These are phyloP conservation scores for Apistogramma diplotaenia DNA, from an alignment of 2,113 vertebrate genomes.

Conservation along the genomic window DNA sequence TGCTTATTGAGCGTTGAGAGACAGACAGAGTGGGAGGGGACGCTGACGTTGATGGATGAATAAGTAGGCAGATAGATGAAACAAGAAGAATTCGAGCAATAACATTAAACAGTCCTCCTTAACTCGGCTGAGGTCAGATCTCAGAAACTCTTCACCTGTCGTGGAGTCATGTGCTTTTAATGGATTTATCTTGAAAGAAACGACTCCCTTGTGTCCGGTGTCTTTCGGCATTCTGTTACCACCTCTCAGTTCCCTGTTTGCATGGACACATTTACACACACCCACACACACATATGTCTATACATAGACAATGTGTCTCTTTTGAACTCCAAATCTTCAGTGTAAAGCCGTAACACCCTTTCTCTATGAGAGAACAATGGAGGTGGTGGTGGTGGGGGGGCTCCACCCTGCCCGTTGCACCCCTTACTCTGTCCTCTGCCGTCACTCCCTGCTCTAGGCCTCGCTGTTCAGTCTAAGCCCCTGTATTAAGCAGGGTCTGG, in stretches of 20 bases:
- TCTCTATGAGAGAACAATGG: slow-evolving; percentile 60
- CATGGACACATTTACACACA: neutral
- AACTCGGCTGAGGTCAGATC: neutral
- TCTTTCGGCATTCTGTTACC: slow-evolving; percentile 22
- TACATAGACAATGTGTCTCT: slow-evolving; percentile 1
- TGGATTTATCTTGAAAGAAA: slow-evolving; percentile 4
- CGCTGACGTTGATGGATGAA: slow-evolving; percentile 69
- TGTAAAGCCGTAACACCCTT: slow-evolving; percentile 41
- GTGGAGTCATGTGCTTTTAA: neutral
- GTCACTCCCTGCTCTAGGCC: slow-evolving; percentile 48
- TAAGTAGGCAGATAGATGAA: slow-evolving; percentile 43
- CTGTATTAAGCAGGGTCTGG: slow-evolving; percentile 73
- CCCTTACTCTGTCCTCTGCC: slow-evolving; percentile 34
- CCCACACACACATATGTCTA: neutral
- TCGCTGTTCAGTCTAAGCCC: slow-evolving; percentile 66
- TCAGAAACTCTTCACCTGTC: neutral
- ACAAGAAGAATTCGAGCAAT: slow-evolving; percentile 18
- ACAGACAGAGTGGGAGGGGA: slow-evolving; percentile 63
- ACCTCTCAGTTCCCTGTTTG: slow-evolving; percentile 1
- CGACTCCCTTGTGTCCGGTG: slow-evolving; percentile 1
- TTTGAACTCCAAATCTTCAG: slow-evolving; percentile 42
- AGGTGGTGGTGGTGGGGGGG: neutral
- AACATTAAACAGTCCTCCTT: slow-evolving; percentile 23
- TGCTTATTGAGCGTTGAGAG: slow-evolving; percentile 77
- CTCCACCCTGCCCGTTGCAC: slow-evolving; percentile 42